These are phyloP conservation scores for Oreocharis arfaki DNA, from an alignment of 2,113 vertebrate genomes.

Conservation along the genomic window DNA sequence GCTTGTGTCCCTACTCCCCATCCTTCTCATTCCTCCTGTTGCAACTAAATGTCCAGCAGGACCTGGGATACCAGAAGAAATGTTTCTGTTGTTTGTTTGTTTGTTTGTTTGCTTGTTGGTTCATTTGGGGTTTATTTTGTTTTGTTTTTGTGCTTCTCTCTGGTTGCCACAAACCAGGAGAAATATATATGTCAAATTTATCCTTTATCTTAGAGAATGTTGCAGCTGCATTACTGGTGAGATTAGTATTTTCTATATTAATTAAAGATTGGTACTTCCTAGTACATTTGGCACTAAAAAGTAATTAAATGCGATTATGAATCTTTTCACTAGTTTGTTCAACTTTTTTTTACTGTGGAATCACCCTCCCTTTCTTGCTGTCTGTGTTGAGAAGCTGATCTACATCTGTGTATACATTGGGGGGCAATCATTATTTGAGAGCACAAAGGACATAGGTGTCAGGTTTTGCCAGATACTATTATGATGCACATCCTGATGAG, in stretches of 20 bases:
- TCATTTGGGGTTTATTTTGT: background rate
- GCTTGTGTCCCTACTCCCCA: rapidly evolving
- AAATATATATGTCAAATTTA: background rate
- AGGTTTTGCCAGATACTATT: background rate
- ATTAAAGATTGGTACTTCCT: background rate
- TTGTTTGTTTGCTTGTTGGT: too few species aligned
- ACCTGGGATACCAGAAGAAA: background rate
- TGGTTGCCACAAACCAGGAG: background rate
- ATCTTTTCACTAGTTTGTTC: background rate
- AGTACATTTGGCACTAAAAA: background rate
- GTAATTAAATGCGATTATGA: background rate
- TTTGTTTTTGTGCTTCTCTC: background rate
- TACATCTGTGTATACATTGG: background rate
- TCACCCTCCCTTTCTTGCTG: background rate
- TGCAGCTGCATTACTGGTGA: background rate
- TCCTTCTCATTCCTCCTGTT: background rate
- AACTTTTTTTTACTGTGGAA: background rate
- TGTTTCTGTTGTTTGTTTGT: too few species aligned
- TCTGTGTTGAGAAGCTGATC: background rate
- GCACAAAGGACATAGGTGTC: background rate
- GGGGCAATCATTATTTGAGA: background rate
- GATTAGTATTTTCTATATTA: background rate
- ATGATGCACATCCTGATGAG: background rate
- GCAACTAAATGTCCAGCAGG: background rate
- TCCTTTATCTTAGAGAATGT: background rate